phyloP scores from a whole-genome alignment of 2,797 vertebrate species.

The Bradypodion ventrale region DNA sequence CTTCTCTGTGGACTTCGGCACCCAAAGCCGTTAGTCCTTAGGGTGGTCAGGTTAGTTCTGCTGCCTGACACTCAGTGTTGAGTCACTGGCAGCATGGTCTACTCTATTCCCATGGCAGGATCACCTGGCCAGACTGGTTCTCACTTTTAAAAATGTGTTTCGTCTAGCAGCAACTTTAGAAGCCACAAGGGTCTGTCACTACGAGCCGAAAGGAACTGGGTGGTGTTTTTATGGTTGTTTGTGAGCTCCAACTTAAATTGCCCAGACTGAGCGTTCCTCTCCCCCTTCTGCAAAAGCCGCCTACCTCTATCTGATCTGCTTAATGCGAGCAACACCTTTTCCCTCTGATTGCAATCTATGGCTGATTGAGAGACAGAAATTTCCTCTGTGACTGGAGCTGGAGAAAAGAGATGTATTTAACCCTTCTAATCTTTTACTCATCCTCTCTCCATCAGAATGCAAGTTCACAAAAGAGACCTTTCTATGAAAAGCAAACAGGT shows the following conservation, averaged over 20 bases:
- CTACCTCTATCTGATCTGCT: conserved; percentile 58
- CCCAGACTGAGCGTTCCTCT: conserved; percentile 66
- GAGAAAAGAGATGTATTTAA: conserved; percentile 56
- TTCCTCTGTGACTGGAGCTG: conserved; percentile 49
- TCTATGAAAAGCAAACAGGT: neutral
- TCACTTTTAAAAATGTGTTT: neutral
- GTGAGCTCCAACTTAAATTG: conserved; percentile 67
- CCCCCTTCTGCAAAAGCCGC: neutral
- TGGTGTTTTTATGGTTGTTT: conserved; percentile 61
- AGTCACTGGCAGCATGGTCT: no score
- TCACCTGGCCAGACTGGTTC: no score
- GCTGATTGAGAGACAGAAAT: conserved; percentile 71
- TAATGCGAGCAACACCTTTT: conserved; percentile 67
- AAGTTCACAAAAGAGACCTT: conserved; percentile 2
- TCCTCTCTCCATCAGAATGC: neutral
- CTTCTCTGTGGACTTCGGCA: no score
- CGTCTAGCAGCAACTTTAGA: neutral
- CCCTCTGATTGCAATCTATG: conserved; percentile 78
- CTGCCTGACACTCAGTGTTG: no score
- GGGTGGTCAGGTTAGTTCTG: no score
- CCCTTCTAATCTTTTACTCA: conserved; percentile 39
- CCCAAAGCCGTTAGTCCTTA: no score
- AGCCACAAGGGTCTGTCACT: neutral
- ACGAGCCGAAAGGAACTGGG: neutral
- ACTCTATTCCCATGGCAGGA: no score